Conservation (phyloP, 2,113 vertebrate genomes). For the Mastomys natalensis region DNA sequence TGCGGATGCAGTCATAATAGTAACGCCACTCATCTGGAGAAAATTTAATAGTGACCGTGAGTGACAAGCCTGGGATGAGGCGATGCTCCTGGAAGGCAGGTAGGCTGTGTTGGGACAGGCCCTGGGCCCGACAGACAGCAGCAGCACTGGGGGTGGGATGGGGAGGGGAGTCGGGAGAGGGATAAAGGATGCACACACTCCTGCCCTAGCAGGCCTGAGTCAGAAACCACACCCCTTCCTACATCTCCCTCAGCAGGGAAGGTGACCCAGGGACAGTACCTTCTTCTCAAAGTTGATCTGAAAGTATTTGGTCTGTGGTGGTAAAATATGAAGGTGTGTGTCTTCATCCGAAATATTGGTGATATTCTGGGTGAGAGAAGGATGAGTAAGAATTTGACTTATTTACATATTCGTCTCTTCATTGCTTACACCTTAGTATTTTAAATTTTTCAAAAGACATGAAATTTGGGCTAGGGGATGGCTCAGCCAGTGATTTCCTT, state of each 20-base stretch:
- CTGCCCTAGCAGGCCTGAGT: accelerated
- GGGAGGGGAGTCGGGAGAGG: too few relatives aligned
- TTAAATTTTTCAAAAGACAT: conserved; percentile 6
- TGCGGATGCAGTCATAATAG: conserved; percentile 94
- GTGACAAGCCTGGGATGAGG: conserved; percentile 93
- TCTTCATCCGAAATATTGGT: conserved; percentile 92
- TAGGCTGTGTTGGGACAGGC: not conserved
- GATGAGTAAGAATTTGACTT: not conserved
- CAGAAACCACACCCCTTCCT: not conserved
- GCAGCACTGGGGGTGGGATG: not conserved
- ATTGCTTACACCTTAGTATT: not conserved
- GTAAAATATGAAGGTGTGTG: conserved; percentile 91
- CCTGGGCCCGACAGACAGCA: not conserved
- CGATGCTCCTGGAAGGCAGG: conserved; percentile 87
- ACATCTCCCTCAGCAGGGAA: accelerated
- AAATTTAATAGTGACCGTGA: conserved; percentile 90
- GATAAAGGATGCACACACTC: too few relatives aligned
- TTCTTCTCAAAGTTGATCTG: conserved; percentile 92
- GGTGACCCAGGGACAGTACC: conserved; percentile 84
- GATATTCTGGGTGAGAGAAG: conserved; percentile 89
- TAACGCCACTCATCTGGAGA: conserved; percentile 95
- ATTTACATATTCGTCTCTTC: not conserved
- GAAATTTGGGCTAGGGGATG: not conserved
- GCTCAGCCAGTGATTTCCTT: not conserved
- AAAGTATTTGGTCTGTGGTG: conserved; percentile 94